Base-by-base conservation (phyloP, 2,888 invertebrate species). In the Hyppa rectilinea region DNA sequence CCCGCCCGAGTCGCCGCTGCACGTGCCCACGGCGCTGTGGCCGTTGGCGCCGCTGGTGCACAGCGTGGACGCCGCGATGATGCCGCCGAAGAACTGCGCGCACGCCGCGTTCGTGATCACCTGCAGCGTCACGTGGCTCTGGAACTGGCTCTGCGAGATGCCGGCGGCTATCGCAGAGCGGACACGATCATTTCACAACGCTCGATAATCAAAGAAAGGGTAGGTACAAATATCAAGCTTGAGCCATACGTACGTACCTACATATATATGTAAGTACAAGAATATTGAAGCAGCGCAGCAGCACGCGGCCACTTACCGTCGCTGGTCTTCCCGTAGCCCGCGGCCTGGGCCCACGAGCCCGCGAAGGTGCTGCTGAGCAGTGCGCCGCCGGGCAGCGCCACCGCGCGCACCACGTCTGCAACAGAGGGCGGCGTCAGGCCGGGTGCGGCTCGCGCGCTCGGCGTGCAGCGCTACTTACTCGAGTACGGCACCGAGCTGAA, bases 81-180 rank as follows among this genome's bases (percentile, higher is more conserved):
- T 68, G 58, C 65, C 67, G 9, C 88, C 88, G 76, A 83, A 90
- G 65, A 78, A 79, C 31, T 75, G 75, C 20, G 76, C 75, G 75
- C 90, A 90, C 63, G 76, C 85, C 23, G 82, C 74, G 81, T 90
- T 89, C 63, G 86, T 86, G 65, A 90, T 86, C 63, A 89, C 88
- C 64, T 83, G 84, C 64, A 93, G 91, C 56, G 89, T 89, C 60
- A 94, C 92, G 50, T 89, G 92, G 78, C 93, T 93, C 74, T 92
- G 87, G 53, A 80, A 68, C 73, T 87, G 87, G 26, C n/a, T 68
- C 20, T 38, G 62, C 10, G 69, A 67, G 64, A 87, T 87, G 50
- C 67, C 71, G 10, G 81, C 75, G 1, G 45, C 88, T 87, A 67
- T 14, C 45, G 17, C 20, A 59, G 26, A 4, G 29, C 6, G 3